Base-by-base conservation (phyloP, 2,113 vertebrate genomes). In the Ictalurus furcatus region DNA sequence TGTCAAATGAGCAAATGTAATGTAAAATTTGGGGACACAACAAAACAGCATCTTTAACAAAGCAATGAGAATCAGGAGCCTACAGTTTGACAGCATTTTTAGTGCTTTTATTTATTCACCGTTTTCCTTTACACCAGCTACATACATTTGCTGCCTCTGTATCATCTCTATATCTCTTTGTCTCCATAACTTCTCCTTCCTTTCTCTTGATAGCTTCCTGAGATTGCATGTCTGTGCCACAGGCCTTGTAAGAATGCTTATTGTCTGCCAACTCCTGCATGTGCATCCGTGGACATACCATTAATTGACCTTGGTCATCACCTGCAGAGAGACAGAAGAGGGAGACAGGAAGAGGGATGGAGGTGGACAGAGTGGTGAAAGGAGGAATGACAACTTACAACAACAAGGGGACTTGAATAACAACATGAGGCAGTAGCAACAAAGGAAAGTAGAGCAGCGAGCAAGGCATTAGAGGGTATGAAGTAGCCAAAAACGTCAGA, bases 161-260 rank as follows among this genome's bases (percentile, higher is more conserved):
- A 40, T 74, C 67, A 23, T 17, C 21, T 63, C 8, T 73, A 61
- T 40, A 19, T 80, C 37, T 85, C 56, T 61, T 12, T 61, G 34
- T 67, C 28, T 25, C 56, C 17, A 74, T 73, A 4, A 74, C 30
- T 30, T 69, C 58, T 34, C 44, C 44, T 54, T 34, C 58, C 21
- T 71, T 44, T 76, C 87, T 94, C 91, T 94, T 76, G 95, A 90
- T 40, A 93, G 93, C 90, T 91, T 95, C 92, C 94, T 95, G 89
- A 95, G 93, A 88, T 95, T 95, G 9, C 93, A 89, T 0, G 91
- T 89, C 90, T 94, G 93, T 93, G 92, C 95, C 94, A 40, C 88
- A 88, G 4, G 93, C 93, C 54, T 95, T 94, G 25, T 93, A 92
- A 48, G 94, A 92, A 0, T 90, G 59, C 52, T 95, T 95, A 78